Base-by-base conservation (phyloP, 2,888 invertebrate genomes). In the Augochlorella aurata region DNA sequence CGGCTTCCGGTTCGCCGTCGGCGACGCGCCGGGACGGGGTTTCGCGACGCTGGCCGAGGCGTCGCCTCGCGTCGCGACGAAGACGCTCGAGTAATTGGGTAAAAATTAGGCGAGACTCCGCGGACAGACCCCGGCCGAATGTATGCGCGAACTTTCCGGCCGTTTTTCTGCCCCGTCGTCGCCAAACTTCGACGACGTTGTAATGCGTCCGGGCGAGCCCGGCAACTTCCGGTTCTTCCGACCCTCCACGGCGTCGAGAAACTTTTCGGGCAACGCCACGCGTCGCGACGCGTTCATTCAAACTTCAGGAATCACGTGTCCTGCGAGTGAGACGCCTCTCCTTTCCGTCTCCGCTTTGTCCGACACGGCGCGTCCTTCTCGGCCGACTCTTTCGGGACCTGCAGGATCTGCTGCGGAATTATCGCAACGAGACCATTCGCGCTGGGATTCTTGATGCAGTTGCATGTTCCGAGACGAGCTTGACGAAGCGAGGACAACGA, bases 31-130 rank as follows among this genome's bases (percentile, higher is more conserved):
- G 58, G 21, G 58, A 24, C 58, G 7, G 7, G 24, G 21, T 21
- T 38, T 38, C 38, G 38, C 38, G 38, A 38, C 54, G 54, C 12
- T 21, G 21, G 12, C 47, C 50, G 16, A 50, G 50, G 18, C 5
- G n/a, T n/a, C n/a, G n/a, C n/a, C n/a, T 5, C 52, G 8, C 52
- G n/a, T 8, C 21, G n/a, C 8, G 18, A 14, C 14, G 50, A 18
- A 14, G 50, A 50, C 38, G 47, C n/a, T 7, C 45, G 1, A 3
- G 68, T 74, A 74, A 74, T 76, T 70, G 63, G 63, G 63, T 63
- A 76, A 76, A 76, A 76, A 76, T 76, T 70, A 44, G 76, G 63
- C 47, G 52, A 29, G 16, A 29, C 38, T 38, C 38, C 38, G 38
- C 38, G 38, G 29, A 29, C 29, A 2, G 44, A n/a, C n/a, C 45